phyloP scores from a whole-genome alignment of 2,797 vertebrate species.

The Meriones psammophilus region DNA sequence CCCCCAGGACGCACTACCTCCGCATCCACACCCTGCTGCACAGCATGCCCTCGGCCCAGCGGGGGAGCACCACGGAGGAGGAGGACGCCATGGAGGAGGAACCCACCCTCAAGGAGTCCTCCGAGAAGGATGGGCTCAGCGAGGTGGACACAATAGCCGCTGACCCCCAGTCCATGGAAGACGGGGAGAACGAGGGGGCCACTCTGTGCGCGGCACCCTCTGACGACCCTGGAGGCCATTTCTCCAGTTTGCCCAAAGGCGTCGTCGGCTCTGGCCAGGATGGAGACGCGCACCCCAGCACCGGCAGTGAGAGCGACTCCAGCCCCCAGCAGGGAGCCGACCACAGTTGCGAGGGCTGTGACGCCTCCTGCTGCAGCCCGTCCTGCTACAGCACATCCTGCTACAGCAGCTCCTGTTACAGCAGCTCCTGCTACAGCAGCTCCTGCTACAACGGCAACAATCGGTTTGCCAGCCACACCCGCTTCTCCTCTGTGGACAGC shows the following conservation, averaged over 20 bases:
- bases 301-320: conserved; percentile 92
- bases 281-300: conserved; percentile 88
- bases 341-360: conserved; percentile 95
- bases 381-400: conserved; percentile 96
- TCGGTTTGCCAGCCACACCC: conserved; percentile 95
- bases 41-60: conserved; percentile 94
- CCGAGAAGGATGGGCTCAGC: conserved; percentile 89
- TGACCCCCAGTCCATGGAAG: conserved; percentile 80
- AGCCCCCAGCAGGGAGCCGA: conserved; percentile 90
- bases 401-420: conserved; percentile 96
- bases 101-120: conserved; percentile 87
- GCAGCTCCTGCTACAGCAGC: conserved; percentile 96
- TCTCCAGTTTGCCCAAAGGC: conserved; percentile 90
- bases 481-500: conserved; percentile 98
- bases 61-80: conserved; percentile 81
- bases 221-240: conserved; percentile 91
- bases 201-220: conserved; percentile 88
- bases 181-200: conserved; percentile 87
- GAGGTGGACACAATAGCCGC: conserved; percentile 88
- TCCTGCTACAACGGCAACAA: conserved; percentile 94
- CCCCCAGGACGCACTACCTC: conserved; percentile 97
- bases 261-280: conserved; percentile 87
- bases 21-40: conserved; percentile 97
- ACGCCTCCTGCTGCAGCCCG: conserved; percentile 96
- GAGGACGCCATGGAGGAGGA: conserved; percentile 85